Conservation (phyloP, 2,113 vertebrate genomes). For the Pheucticus melanocephalus region DNA sequence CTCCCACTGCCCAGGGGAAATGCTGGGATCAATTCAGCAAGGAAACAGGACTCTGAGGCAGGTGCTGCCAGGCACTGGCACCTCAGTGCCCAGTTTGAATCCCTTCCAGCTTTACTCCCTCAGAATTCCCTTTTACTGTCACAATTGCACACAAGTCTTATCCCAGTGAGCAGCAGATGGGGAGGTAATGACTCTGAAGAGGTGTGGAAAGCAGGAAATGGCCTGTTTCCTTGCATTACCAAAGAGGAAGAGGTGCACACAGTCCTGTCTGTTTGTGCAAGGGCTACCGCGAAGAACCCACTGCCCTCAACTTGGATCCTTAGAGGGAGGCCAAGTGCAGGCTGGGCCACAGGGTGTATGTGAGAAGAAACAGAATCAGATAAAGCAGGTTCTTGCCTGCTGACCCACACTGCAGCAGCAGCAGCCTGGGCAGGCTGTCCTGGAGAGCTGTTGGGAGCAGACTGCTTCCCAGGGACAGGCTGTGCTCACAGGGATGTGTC, state of each 20-base stretch:
- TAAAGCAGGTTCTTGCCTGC: neutral
- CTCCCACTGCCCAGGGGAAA: neutral
- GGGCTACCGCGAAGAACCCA: neutral
- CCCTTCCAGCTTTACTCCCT: neutral
- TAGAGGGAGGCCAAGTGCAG: neutral
- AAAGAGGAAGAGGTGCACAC: neutral
- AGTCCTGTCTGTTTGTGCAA: neutral
- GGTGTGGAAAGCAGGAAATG: neutral
- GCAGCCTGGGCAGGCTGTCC: neutral
- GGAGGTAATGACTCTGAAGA: neutral
- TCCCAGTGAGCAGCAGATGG: neutral
- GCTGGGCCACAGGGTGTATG: neutral
- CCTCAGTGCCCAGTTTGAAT: neutral
- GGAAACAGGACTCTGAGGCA: neutral
- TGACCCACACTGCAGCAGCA: neutral
- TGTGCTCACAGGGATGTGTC: neutral
- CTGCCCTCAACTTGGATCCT: neutral
- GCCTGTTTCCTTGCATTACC: neutral
- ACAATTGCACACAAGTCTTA: rapidly evolving
- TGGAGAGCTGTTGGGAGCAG: neutral
- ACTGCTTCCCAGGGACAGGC: neutral
- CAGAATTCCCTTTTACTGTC: neutral
- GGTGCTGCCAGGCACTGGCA: neutral
- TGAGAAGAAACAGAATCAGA: neutral
- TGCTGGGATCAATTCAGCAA: neutral